Evolutionary conservation across 92 coral and sea anemone species (phyloP).

Genomic region (Siderastrea radians): DNA sequence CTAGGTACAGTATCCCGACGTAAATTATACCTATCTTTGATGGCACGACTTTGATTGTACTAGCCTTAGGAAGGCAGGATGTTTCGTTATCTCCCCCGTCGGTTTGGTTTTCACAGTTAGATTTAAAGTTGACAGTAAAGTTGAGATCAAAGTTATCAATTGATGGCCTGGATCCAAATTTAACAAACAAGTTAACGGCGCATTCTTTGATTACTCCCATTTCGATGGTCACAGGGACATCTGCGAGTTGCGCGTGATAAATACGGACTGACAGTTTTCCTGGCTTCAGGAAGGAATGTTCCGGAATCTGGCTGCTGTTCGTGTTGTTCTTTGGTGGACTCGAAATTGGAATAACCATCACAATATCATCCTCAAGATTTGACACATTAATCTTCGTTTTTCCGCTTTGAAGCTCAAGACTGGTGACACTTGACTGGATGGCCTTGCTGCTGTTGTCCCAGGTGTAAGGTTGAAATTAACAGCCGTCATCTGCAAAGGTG

Average conservation of each 20-base stretch:
- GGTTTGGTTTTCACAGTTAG: background rate
- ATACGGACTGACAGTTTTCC: constrained; percentile 11
- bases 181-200: background rate
- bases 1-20: background rate
- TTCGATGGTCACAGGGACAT: constrained; percentile 20
- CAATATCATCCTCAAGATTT: constrained; percentile 31
- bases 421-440: constrained; percentile 40
- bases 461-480: constrained; percentile 29
- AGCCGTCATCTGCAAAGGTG: constrained; percentile 33
- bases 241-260: constrained; percentile 29
- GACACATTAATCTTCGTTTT: constrained; percentile 25
- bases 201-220: background rate
- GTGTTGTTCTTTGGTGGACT: constrained; percentile 1
- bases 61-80: background rate
- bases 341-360: constrained; percentile 37
- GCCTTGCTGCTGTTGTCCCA: constrained; percentile 45
- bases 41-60: constrained; percentile 20
- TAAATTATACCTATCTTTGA: background rate
- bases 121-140: constrained; percentile 13
- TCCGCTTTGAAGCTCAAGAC: constrained; percentile 25
- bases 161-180: constrained; percentile 39
- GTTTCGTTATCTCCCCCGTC: background rate
- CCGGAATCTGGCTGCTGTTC: background rate
- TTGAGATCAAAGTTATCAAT: constrained; percentile 29
- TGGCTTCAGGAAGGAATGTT: constrained; percentile 31